These are phyloP conservation scores for Pyrrhosoma nymphula DNA, from an alignment of 2,888 invertebrate genomes.

Conservation along the genomic window DNA sequence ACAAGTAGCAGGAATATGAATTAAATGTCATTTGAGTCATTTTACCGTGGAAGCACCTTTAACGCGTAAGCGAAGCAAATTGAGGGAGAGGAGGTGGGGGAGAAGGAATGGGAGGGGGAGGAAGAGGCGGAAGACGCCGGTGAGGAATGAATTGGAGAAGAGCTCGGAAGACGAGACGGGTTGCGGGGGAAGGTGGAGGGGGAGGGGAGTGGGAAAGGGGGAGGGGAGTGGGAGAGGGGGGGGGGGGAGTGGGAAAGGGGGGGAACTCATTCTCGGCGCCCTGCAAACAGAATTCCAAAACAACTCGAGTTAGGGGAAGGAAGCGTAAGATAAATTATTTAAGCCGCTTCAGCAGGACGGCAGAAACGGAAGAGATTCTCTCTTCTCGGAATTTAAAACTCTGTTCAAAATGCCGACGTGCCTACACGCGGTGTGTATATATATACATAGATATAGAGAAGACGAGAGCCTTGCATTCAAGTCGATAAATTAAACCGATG, in stretches of 20 bases:
- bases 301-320: background rate
- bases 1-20: too few species aligned
- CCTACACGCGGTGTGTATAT: background rate
- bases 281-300: conserved; percentile 29
- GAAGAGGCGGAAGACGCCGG: background rate
- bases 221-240: background rate
- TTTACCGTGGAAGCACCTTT: too few species aligned
- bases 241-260: too few species aligned
- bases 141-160: background rate
- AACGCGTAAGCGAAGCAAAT: too few species aligned
- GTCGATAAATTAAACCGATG: background rate
- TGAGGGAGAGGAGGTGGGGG: background rate
- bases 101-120: background rate
- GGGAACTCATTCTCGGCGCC: background rate
- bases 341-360: background rate
- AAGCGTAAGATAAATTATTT: conserved; percentile 11
- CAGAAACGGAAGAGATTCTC: background rate
- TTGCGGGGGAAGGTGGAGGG: background rate
- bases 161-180: background rate
- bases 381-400: background rate
- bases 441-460: background rate
- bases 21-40: too few species aligned
- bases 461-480: background rate
- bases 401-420: background rate
- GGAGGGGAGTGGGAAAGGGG: background rate